Base-by-base conservation (phyloP, 1,140 invertebrate species). In the Neodiprion pinetum region DNA sequence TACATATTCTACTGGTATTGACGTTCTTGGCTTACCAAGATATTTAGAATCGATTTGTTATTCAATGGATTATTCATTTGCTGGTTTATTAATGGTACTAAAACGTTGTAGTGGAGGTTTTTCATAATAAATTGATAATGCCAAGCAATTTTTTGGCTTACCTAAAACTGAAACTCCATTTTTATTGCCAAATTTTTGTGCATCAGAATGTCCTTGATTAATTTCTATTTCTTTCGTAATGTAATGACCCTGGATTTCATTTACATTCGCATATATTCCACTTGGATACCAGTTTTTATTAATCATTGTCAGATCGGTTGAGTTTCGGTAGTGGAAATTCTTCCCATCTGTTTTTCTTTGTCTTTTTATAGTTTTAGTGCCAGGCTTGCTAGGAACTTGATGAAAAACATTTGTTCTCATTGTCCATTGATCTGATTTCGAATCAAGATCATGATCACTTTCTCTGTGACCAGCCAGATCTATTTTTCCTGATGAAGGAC, bases 131-230 rank as follows among this genome's bases (percentile, higher is more conserved):
- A 40, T 40, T 40, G 28, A 40, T 40, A 40, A 40, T 40, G 28
- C 28, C 28, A 40, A 40, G 28, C 28, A 40, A 61, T 61, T 61
- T 4, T 61, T 61, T 14, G 53, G 53, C 53, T 17, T 61, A 61
- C 53, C 53, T 61, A 61, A 3, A 61, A 17, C n/a, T 12, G 11
- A 12, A 12, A 9, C 4, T 61, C 53, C 53, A 61, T 61, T 61
- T 8, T 17, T 61, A 61, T 61, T 61, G n/a, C 53, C 53, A 61
- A 7, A 61, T 17, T 61, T 12, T 17, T 17, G 53, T 9, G 77
- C 81, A 49, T 75, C 79, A 9, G 84, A 83, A 68, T 84, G 81
- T 11, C 81, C 80, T 70, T 84, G 82, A 73, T 83, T 74, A 17
- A 85, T 78, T 61, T 80, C 75, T 11, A 84, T 71, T n/a, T 80